These are phyloP conservation scores for Henricia sp. DNA, from an alignment of 53 echinoderm and acorn worm genomes.

Conservation along the genomic window DNA sequence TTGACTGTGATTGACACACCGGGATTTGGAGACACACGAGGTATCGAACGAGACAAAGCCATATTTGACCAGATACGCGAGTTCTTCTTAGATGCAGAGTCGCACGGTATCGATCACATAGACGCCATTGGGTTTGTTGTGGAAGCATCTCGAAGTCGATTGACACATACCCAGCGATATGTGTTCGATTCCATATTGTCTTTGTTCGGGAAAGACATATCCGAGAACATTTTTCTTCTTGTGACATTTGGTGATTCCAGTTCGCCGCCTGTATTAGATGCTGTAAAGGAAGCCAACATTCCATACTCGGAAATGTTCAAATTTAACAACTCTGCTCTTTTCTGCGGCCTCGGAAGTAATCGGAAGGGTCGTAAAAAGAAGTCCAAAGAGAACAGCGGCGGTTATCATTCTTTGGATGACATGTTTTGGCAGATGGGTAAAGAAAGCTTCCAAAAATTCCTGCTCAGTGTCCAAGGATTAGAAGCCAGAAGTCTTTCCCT, in stretches of 20 bases:
- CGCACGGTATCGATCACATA: constrained; percentile 65
- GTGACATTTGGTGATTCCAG: constrained; percentile 67
- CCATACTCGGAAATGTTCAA: constrained; percentile 59
- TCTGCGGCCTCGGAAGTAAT: constrained; percentile 2
- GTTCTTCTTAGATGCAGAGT: constrained; percentile 53
- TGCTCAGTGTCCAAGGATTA: constrained; percentile 16
- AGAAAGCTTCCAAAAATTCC: constrained; percentile 47
- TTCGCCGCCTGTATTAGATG: constrained; percentile 64
- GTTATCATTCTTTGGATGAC: no score
- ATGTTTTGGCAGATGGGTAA: constrained; percentile 49
- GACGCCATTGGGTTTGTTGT: constrained; percentile 78
- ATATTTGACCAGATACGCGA: constrained; percentile 69
- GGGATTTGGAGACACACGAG: constrained; percentile 79
- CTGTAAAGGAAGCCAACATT: constrained; percentile 51
- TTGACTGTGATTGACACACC: constrained; percentile 79
- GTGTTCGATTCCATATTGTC: constrained; percentile 69
- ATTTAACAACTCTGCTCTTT: constrained; percentile 76
- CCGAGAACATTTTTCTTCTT: constrained; percentile 61
- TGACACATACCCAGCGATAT: constrained; percentile 69
- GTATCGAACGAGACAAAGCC: constrained; percentile 66
- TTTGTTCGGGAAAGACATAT: constrained; percentile 75
- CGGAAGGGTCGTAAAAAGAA: background rate
- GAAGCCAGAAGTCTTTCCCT: constrained; percentile 60
- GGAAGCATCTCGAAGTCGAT: constrained; percentile 57
- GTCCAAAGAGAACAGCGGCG: background rate